Evolutionary conservation across 2,888 invertebrate species (phyloP).

Genomic region (Tiliacea aurago): DNA sequence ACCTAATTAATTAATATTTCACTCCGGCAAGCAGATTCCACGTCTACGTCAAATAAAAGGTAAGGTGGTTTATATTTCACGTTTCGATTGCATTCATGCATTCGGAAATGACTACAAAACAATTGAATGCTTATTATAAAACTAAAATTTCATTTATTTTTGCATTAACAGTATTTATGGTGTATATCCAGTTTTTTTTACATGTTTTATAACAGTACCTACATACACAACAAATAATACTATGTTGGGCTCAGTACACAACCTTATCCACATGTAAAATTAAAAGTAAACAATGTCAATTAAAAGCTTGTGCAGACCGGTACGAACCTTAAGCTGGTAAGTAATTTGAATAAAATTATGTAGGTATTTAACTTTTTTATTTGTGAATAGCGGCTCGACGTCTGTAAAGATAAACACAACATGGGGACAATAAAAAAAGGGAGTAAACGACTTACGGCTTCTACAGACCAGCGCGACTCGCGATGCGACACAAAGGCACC

Average conservation of each 20-base stretch:
- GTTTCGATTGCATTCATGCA: background rate
- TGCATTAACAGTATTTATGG: too few relatives aligned
- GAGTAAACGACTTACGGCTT: too few relatives aligned
- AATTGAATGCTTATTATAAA: too few relatives aligned
- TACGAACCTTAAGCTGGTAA: background rate
- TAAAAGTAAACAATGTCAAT: constrained; percentile 7
- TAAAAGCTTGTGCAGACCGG: too few relatives aligned
- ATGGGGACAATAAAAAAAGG: background rate
- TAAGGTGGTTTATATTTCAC: background rate
- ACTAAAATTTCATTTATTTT: background rate
- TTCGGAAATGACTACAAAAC: background rate
- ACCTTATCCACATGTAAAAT: background rate
- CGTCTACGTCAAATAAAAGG: background rate
- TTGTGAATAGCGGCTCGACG: background rate
- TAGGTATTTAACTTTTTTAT: background rate
- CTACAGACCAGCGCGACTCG: too few relatives aligned
- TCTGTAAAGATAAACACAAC: background rate
- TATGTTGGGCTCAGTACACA: background rate
- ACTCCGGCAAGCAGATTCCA: too few relatives aligned
- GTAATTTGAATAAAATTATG: constrained; percentile 17
- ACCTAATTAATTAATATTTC: background rate
- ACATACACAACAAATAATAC: background rate
- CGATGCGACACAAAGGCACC: too few relatives aligned
- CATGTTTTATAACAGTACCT: background rate
- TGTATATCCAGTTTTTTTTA: background rate